Base-by-base conservation (phyloP, 2,113 vertebrate genomes). In the Hucho hucho region DNA sequence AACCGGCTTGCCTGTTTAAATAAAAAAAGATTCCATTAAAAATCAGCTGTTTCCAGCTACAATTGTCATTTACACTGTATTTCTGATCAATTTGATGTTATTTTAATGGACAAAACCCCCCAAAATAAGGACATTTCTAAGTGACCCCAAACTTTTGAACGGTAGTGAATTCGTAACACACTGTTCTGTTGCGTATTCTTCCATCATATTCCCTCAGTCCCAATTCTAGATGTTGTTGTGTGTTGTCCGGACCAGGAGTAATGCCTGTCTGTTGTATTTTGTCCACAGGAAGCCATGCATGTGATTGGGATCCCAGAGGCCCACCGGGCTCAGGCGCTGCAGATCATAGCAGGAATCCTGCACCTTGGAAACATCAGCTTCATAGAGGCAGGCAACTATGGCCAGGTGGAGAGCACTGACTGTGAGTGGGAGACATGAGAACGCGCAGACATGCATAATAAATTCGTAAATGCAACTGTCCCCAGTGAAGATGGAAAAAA, bases 341-440 rank as follows among this genome's bases (percentile, higher is more conserved):
- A 99, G 91, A 97, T 99, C 0, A 88, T 96, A 32, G 96, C 95
- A 0, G 97, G 98, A 3, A 97, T 98, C 85, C 87, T 98, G 29
- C 98, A 99, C 83, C 87, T 99, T 84, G 98, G 97, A 3, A 98
- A 98, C 91, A 94, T 99, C 86, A 93, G 89, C 81, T 99, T 99
- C 83, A 85, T 93, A 1, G 98, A 99, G 77, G 93, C 93, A 0
- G 97, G 97, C n/a, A 99, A 99, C 87, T 99, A 98, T 0, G 96
- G 95, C 1, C 91, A 85, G 32, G 96, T 99, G 91, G 98, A 99
- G 72, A 97, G 92, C 16, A 49, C 81, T 0, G 96, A 98, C 89
- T 87, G 98, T 99, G 90, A 98, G 98, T 96, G 53, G 49, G 4
- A 72, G n/a, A 6, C 25, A 16, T 6, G 16, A 11, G 37, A 65